Evolutionary conservation across 2,797 vertebrate species (phyloP), one percentile per base, ranked within the genome.

Genomic region (Sternotherus odoratus): DNA sequence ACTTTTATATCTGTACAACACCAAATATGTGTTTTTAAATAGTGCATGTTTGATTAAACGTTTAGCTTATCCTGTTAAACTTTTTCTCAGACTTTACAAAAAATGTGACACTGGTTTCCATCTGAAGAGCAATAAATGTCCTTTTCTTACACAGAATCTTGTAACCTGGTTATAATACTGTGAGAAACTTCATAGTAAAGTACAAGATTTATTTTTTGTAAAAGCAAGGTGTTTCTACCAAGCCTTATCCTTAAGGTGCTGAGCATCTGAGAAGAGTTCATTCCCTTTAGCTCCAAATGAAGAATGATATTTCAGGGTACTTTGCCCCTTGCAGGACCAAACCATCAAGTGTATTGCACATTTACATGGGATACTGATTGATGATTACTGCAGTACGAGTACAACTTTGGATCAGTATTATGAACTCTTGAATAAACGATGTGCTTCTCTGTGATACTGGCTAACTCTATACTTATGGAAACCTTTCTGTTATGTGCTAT

Each of bases 21-120:
- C 11, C 54, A 1, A 69, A 43, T 5, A 74, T 36, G 0, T 6
- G 19, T 85, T 89, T 60, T 15, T 56, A 56, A 79, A 46, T 3
- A 19, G 3, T 43, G 1, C 23, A 21, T 49, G 10, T 75, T 57
- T 75, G 50, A 3, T 28, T 81, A 49, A 84, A 84, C 1, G 3
- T 92, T 49, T 82, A 43, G 8, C 24, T 78, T 82, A 87, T 36
- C 12, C 60, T 92, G 17, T 21, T 91, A 63, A 82, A 72, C 21
- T 75, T 81, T 81, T 80, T 83, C 30, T 54, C 51, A 39, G 63
- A 1, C 39, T 33, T 79, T 60, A 5, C 6, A 89, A 92, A 50
- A 77, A 48, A 48, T 51, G 13, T 21, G 78, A 17, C n/a, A 17
- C 16, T 84, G 69, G 15, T 51, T 36, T 89, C 3, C 15, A 24